phyloP scores from a whole-genome alignment of 2,797 vertebrate genomes.

The Enoplosus armatus region DNA sequence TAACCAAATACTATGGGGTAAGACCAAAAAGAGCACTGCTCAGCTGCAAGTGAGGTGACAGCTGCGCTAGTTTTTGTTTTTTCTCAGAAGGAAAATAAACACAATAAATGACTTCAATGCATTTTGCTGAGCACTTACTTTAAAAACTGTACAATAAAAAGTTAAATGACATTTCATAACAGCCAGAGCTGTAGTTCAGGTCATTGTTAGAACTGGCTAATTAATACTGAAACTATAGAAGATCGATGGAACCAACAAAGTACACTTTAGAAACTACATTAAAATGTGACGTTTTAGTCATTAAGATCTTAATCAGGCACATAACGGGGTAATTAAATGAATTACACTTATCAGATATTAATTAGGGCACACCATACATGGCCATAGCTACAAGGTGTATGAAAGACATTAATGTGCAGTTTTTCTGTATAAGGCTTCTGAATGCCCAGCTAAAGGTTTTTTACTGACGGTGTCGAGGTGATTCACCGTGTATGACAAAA shows the following conservation, averaged over 20 bases:
- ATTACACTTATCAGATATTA: slow-evolving; percentile 36
- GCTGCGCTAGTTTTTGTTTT: background rate
- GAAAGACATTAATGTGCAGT: background rate
- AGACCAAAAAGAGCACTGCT: background rate
- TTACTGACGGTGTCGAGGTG: slow-evolving; percentile 1
- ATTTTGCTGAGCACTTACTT: slow-evolving; percentile 9
- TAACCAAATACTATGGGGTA: background rate
- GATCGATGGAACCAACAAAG: slow-evolving; percentile 19
- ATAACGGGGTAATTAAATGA: slow-evolving; percentile 33
- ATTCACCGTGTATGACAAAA: background rate
- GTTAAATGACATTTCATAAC: slow-evolving; percentile 18
- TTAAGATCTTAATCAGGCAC: slow-evolving; percentile 40
- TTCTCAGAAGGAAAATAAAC: background rate
- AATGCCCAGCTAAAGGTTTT: background rate
- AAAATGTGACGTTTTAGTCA: slow-evolving; percentile 25
- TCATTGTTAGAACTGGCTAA: slow-evolving; percentile 11
- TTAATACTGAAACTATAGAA: slow-evolving; percentile 27
- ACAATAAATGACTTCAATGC: background rate
- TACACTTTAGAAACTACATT: slow-evolving; percentile 25
- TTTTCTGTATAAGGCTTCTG: background rate
- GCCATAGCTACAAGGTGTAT: background rate
- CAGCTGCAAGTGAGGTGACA: slow-evolving; percentile 3
- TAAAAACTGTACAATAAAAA: background rate
- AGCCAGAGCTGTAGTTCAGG: background rate
- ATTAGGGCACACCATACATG: slow-evolving; percentile 21